These are phyloP conservation scores for Itoplectis maculator DNA, from an alignment of 2,888 invertebrate genomes.

Conservation along the genomic window DNA sequence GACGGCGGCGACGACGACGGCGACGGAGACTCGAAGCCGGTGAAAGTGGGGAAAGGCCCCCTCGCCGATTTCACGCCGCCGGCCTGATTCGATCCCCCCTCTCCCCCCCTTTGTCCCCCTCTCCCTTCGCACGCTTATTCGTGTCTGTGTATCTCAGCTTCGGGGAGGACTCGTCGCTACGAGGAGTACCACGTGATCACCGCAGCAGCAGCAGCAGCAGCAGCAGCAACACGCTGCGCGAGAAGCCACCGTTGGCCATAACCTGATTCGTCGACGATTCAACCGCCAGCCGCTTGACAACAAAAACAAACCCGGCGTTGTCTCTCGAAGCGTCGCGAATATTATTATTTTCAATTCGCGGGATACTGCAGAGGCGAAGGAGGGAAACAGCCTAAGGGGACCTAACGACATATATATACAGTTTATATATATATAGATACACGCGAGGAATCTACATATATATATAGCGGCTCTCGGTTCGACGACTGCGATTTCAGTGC, in stretches of 20 bases:
- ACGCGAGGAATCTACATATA: too few relatives aligned
- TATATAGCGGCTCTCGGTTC: too few relatives aligned
- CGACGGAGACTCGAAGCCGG: conserved; percentile 26
- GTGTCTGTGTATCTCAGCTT: background rate
- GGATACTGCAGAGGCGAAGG: too few relatives aligned
- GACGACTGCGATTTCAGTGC: too few relatives aligned
- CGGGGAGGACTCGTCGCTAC: conserved; percentile 4
- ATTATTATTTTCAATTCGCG: too few relatives aligned
- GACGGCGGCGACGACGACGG: too few relatives aligned
- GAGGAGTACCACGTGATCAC: conserved; percentile 79
- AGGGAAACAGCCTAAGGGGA: too few relatives aligned
- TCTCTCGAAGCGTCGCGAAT: too few relatives aligned
- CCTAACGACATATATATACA: too few relatives aligned
- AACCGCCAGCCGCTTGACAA: conserved; percentile 51
- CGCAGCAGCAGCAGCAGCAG: conserved; percentile 5
- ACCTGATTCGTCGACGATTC: conserved; percentile 72
- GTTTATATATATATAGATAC: too few relatives aligned
- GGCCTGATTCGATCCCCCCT: conserved; percentile 16
- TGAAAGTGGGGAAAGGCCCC: conserved; percentile 55
- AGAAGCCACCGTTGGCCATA: conserved; percentile 76
- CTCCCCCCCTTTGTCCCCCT: background rate
- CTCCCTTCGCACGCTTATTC: conserved; percentile 11
- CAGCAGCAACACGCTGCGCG: conserved; percentile 69
- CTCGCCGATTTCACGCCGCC: background rate
- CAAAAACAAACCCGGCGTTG: conserved; percentile 67